Evolutionary conservation across 2,797 vertebrate genomes (phyloP).

Genomic region (Lutjanus argentimaculatus): DNA sequence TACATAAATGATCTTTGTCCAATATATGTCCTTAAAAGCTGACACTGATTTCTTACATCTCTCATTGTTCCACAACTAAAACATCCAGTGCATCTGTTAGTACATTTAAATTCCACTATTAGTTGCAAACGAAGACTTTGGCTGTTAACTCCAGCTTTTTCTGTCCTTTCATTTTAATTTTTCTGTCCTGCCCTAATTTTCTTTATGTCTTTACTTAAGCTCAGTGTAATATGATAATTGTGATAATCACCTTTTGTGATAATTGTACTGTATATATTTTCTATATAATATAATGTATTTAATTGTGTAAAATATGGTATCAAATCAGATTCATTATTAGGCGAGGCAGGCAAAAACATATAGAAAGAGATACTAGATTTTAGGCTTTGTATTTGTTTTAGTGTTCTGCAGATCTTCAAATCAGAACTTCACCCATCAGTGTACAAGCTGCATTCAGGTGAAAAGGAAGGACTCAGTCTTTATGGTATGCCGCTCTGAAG

Average conservation of each 20-base stretch:
- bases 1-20: neutral
- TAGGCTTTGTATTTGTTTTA: conserved; percentile 63
- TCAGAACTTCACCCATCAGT: conserved; percentile 95
- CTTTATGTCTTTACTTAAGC: neutral
- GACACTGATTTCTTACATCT: neutral
- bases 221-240: too few relatives aligned
- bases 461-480: conserved; percentile 97
- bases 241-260: neutral
- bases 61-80: neutral
- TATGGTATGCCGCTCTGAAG: conserved; percentile 83
- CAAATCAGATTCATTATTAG: neutral
- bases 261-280: neutral
- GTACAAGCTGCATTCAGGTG: conserved; percentile 93
- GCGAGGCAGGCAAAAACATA: neutral
- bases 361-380: neutral
- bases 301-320: neutral
- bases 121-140: neutral
- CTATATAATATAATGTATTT: neutral
- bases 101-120: neutral
- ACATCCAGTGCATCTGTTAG: neutral
- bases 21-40: neutral
- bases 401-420: conserved; percentile 98
- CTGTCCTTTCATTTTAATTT: neutral
- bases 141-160: too few relatives aligned
- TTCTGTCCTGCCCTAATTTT: neutral